Evolutionary conservation across 2,888 invertebrate genomes (phyloP), one percentile per base, ranked within the genome.

Genomic region (Nematopogon swammerdamellus): DNA sequence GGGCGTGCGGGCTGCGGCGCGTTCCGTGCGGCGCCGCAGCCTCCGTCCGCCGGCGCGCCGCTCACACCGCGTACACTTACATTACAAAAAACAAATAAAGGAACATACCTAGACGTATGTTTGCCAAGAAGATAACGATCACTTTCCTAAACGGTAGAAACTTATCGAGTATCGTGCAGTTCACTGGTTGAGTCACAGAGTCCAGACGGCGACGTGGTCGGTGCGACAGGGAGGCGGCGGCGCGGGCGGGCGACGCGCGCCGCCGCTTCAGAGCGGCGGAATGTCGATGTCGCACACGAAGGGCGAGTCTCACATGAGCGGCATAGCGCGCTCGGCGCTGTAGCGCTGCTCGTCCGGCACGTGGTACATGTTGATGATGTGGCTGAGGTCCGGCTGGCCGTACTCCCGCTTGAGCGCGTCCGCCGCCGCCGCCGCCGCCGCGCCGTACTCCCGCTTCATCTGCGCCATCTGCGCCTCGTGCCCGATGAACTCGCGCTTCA

Each of bases 361-460:
- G 68, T 85, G 85, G 69, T 85, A 85, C 85, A 85, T 83, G 64
- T 82, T 85, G 80, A 84, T 85, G 70, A 83, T 82, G 74, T 84
- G 83, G 73, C 80, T 82, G 58, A 85, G 75, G 65, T 85, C 85
- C 57, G 80, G 81, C 59, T 82, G 82, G 50, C 76, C 81, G 72
- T 89, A 89, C 70, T 91, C 89, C 56, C 89, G 82, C 73, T 90
- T 90, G 80, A 90, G 83, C 63, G 63, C 59, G 68, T 75, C 65
- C 58, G 72, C 61, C 68, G 75, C 55, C 68, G 71, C 61, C 77
- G n/a, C n/a, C n/a, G n/a, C n/a, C n/a, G 83, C 65, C 64, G 80
- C 56, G 65, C 70, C 64, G 70, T 80, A 68, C 74, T 84, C 63
- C 70, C 83, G 70, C 67, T 83, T 76, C 67, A 82, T 60, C 69